These are phyloP conservation scores for Psylliodes chrysocephalus DNA, from an alignment of 2,888 invertebrate species.

Conservation along the genomic window DNA sequence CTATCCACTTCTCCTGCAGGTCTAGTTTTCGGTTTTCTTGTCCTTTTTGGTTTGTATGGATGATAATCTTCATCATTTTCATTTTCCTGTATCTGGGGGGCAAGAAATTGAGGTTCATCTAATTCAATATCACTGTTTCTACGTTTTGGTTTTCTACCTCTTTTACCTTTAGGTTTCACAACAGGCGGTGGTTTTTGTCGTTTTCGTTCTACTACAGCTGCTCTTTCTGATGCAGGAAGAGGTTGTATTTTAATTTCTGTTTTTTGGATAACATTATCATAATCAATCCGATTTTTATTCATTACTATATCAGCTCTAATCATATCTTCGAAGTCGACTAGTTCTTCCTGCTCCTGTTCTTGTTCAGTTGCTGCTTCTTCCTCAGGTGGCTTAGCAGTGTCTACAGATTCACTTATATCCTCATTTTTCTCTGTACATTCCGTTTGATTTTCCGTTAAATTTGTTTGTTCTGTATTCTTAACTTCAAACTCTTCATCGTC, in stretches of 20 bases:
- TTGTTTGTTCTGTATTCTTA: constrained; percentile 33
- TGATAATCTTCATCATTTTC: constrained; percentile 43
- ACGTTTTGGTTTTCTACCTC: constrained; percentile 39
- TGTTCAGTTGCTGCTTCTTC: constrained; percentile 16
- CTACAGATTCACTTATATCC: constrained; percentile 21
- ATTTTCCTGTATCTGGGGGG: constrained; percentile 39
- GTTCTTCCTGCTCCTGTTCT: constrained; percentile 43
- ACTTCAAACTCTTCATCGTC: constrained; percentile 54
- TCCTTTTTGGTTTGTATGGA: constrained; percentile 37
- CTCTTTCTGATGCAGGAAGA: constrained; percentile 18
- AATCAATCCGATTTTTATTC: constrained; percentile 54
- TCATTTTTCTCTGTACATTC: constrained; percentile 29
- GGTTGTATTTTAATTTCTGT: constrained; percentile 51
- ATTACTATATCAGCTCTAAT: constrained; percentile 57
- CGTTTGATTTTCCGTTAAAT: constrained; percentile 37
- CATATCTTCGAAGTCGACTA: constrained; percentile 58
- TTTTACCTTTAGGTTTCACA: constrained; percentile 31
- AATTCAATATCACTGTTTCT: constrained; percentile 32
- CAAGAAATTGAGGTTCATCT: constrained; percentile 38
- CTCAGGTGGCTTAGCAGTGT: constrained; percentile 27
- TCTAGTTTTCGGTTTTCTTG: constrained; percentile 39
- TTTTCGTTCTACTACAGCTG: background rate
- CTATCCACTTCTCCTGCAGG: constrained; percentile 42
- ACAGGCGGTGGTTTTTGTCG: constrained; percentile 2
- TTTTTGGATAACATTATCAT: constrained; percentile 54